phyloP scores from a whole-genome alignment of 2,113 vertebrate genomes.

The Python bivittatus region DNA sequence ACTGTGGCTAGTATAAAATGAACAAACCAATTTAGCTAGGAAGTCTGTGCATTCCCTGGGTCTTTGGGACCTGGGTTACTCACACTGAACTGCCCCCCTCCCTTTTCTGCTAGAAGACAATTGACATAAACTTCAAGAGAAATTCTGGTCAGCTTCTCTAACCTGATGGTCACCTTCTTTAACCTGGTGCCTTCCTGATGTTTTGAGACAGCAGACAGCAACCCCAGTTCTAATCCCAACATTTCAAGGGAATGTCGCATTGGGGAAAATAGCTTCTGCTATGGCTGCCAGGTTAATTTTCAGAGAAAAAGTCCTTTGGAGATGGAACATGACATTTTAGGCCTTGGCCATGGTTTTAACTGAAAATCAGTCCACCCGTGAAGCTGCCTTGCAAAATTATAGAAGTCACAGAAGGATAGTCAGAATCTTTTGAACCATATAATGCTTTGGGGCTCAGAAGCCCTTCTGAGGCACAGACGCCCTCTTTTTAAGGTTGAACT shows the following conservation, averaged over 20 bases:
- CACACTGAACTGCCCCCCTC: not conserved
- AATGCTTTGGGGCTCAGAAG: not conserved
- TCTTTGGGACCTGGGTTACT: not conserved
- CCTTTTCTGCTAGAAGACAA: not conserved
- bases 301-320: not conserved
- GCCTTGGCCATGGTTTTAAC: not conserved
- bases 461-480: fast-evolving
- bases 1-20: not conserved
- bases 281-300: not conserved
- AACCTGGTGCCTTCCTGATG: too few species aligned
- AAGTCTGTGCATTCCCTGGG: not conserved
- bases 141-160: not conserved
- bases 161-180: not conserved
- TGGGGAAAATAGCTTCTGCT: too few species aligned
- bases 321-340: too few species aligned
- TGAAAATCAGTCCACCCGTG: too few species aligned
- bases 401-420: not conserved
- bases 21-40: not conserved
- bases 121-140: not conserved
- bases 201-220: too few species aligned
- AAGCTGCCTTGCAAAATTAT: not conserved
- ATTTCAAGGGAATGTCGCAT: too few species aligned
- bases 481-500: not conserved
- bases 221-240: too few species aligned
- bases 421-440: not conserved